Evolutionary conservation across 2,113 vertebrate genomes (phyloP).

Genomic region (Phyllopteryx taeniolatus): DNA sequence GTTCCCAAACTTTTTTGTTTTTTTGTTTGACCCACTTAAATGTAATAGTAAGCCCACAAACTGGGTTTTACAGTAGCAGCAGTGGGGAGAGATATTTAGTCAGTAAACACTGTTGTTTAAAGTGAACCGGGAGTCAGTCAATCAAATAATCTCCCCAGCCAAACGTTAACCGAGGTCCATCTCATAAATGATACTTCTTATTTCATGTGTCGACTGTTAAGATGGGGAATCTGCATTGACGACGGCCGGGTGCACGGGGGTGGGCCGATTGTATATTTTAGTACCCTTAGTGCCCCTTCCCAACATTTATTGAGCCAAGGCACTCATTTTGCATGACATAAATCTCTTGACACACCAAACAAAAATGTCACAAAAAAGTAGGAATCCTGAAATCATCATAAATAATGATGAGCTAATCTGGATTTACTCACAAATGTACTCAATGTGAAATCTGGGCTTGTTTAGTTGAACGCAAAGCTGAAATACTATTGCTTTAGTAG

Average conservation of each 20-base stretch:
- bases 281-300: too few species aligned
- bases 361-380: too few species aligned
- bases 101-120: conserved; percentile 35
- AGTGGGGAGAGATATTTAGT: neutral
- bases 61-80: conserved; percentile 53
- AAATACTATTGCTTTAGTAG: too few species aligned
- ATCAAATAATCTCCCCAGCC: conserved; percentile 10
- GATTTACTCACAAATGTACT: too few species aligned
- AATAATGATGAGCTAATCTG: too few species aligned
- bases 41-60: conserved; percentile 57
- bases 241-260: neutral
- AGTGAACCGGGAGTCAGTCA: neutral
- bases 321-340: too few species aligned
- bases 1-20: conserved; percentile 54
- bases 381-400: too few species aligned
- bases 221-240: neutral
- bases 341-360: too few species aligned
- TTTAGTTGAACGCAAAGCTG: too few species aligned
- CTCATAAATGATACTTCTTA: conserved; percentile 7
- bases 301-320: too few species aligned
- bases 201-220: neutral
- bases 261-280: too few species aligned
- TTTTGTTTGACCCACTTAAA: conserved; percentile 66
- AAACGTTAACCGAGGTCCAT: neutral
- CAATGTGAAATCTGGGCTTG: too few species aligned